Evolutionary conservation across 2,113 vertebrate species (phyloP).

Genomic region (Andinoacara biseriatus): DNA sequence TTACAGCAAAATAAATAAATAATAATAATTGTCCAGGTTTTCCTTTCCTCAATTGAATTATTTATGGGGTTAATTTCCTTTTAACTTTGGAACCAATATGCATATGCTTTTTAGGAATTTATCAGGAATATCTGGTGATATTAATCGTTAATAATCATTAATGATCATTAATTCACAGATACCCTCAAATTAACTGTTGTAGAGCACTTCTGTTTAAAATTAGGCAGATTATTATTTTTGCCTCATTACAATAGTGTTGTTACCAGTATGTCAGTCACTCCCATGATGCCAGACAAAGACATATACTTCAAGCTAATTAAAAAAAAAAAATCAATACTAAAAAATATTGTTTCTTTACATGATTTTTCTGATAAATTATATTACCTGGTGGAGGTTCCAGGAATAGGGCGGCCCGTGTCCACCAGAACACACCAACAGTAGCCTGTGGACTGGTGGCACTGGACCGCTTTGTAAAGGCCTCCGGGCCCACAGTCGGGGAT

Average conservation of each 20-base stretch:
- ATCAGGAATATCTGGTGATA: not conserved
- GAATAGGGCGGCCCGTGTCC: conserved; percentile 94
- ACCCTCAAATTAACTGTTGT: not conserved
- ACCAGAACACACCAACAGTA: conserved; percentile 99
- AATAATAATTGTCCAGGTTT: not conserved
- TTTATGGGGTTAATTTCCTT: not conserved
- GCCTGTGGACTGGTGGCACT: conserved; percentile 98
- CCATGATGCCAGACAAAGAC: not conserved
- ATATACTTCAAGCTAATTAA: not conserved
- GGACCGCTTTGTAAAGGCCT: conserved; percentile 93
- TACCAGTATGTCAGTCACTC: not conserved
- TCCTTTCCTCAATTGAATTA: not conserved
- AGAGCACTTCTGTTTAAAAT: not conserved
- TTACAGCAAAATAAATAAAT: not conserved
- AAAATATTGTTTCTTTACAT: not conserved
- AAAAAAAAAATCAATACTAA: not conserved
- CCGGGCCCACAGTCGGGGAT: conserved; percentile 93
- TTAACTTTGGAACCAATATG: not conserved
- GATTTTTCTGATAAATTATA: not conserved
- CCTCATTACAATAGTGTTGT: not conserved
- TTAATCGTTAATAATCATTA: too few species aligned
- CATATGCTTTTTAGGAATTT: not conserved
- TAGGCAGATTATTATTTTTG: not conserved
- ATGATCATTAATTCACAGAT: not conserved
- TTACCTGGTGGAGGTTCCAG: conserved; percentile 96